Evolutionary conservation across 2,888 invertebrate species (phyloP).

Genomic region (Eupithecia tripunctaria): DNA sequence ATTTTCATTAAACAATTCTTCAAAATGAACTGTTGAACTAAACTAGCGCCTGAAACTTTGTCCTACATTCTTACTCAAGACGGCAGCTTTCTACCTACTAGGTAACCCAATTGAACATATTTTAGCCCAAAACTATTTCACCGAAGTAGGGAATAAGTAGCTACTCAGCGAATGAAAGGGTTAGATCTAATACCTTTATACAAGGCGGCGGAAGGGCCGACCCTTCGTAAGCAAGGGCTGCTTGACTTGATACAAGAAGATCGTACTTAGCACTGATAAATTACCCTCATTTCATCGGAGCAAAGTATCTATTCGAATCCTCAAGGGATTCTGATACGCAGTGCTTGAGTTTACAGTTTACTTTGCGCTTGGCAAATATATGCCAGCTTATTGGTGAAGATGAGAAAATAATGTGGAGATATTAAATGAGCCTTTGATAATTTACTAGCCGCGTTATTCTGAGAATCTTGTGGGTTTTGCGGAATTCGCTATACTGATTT

Average conservation of each 20-base stretch:
- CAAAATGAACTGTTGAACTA: neutral
- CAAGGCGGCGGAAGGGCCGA: slow-evolving; percentile 34
- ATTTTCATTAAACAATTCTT: too few species aligned
- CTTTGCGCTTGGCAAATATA: neutral
- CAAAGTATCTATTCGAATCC: too few species aligned
- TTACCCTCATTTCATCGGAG: too few species aligned
- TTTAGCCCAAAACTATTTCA: slow-evolving; percentile 3
- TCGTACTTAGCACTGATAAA: slow-evolving; percentile 45
- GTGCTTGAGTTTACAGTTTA: too few species aligned
- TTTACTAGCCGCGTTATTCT: neutral
- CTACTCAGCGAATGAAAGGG: slow-evolving; percentile 32
- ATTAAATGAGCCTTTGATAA: slow-evolving; percentile 9
- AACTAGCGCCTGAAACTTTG: neutral
- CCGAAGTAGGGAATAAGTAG: slow-evolving; percentile 6
- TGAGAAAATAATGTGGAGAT: slow-evolving; percentile 13
- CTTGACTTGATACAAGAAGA: slow-evolving; percentile 42
- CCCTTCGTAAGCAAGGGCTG: slow-evolving; percentile 40
- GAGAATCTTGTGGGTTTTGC: slow-evolving; percentile 1
- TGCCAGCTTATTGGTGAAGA: neutral
- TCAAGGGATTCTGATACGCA: too few species aligned
- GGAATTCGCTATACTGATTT: neutral
- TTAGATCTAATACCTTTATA: slow-evolving; percentile 24
- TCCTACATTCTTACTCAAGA: neutral
- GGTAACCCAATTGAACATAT: neutral
- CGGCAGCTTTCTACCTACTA: neutral